A percentile compares a stretch with the other conserved stretches of the same genome.
These are phyloP conservation scores for Caradrina clavipalpis DNA, from an alignment of 2,888 invertebrate genomes.

Conservation along the genomic window DNA sequence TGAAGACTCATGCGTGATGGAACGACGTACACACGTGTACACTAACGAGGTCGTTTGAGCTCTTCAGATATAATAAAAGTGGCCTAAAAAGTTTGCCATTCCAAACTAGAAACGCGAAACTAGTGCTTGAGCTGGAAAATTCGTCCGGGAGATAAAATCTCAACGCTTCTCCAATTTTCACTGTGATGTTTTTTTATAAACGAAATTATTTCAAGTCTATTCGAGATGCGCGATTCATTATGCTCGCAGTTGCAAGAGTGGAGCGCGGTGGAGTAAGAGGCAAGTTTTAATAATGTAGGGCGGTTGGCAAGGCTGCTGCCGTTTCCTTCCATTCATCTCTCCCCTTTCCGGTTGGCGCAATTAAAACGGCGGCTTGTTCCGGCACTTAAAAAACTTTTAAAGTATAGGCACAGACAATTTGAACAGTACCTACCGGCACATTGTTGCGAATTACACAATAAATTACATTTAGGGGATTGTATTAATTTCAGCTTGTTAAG, in stretches of 20 bases:
- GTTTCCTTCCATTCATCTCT: slow-evolving; percentile 90
- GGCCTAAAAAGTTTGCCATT: slow-evolving; percentile 63
- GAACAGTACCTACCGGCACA: slow-evolving; percentile 76
- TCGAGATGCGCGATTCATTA: slow-evolving; percentile 85
- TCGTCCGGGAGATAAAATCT: slow-evolving; percentile 61
- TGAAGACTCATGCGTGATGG: slow-evolving; percentile 58
- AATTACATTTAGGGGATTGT: slow-evolving; percentile 70
- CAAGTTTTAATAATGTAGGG: slow-evolving; percentile 90
- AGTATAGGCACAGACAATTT: slow-evolving; percentile 87
- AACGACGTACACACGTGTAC: slow-evolving; percentile 61
- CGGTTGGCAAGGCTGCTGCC: slow-evolving; percentile 87
- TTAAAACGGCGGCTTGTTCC: slow-evolving; percentile 89
- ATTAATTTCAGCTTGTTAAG: slow-evolving; percentile 67
- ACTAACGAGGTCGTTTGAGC: slow-evolving; percentile 69
- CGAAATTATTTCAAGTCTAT: slow-evolving; percentile 81
- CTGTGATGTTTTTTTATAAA: slow-evolving; percentile 67
- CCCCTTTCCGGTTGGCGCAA: slow-evolving; percentile 90
- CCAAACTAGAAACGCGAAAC: slow-evolving; percentile 62
- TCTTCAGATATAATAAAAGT: slow-evolving; percentile 67
- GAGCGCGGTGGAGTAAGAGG: slow-evolving; percentile 83
- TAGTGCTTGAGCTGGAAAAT: slow-evolving; percentile 62
- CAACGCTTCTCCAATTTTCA: slow-evolving; percentile 65
- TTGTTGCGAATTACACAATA: slow-evolving; percentile 77
- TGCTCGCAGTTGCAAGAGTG: slow-evolving; percentile 81
- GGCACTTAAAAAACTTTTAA: slow-evolving; percentile 89